phyloP scores from a whole-genome alignment of 2,888 invertebrate species.

The Callinectes sapidus region DNA sequence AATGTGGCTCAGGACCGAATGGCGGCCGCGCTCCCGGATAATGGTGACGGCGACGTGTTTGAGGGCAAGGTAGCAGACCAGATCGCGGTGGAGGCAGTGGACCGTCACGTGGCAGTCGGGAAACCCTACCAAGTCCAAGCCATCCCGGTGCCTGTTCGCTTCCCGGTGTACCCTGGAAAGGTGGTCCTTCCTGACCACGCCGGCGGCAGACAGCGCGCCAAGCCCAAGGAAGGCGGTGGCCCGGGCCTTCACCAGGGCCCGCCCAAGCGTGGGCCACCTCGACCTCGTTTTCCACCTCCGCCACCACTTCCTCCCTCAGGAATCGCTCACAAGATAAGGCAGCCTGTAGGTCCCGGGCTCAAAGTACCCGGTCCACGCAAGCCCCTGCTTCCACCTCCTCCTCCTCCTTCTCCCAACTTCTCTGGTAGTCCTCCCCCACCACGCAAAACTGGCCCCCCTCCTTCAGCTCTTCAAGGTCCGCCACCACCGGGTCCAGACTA shows the following conservation, averaged over 20 bases:
- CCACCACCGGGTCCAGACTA: slow-evolving; percentile 45
- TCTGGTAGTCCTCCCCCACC: slow-evolving; percentile 48
- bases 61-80: slow-evolving; percentile 53
- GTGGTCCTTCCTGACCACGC: slow-evolving; percentile 65
- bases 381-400: slow-evolving; percentile 38
- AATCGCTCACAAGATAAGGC: background rate
- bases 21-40: slow-evolving; percentile 8
- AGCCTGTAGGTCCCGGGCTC: slow-evolving; percentile 14
- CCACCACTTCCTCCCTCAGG: slow-evolving; percentile 48
- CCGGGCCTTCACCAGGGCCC: background rate
- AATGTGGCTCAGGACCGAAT: slow-evolving; percentile 62
- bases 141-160: slow-evolving; percentile 64
- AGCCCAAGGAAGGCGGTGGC: slow-evolving; percentile 44
- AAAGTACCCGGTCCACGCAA: slow-evolving; percentile 34
- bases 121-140: slow-evolving; percentile 44
- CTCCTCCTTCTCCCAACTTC: no score
- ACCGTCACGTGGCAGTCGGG: slow-evolving; percentile 57
- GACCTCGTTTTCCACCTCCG: slow-evolving; percentile 42
- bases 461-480: background rate
- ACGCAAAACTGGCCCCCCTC: slow-evolving; percentile 46
- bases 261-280: slow-evolving; percentile 7
- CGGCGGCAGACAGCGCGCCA: slow-evolving; percentile 30
- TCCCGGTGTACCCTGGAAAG: slow-evolving; percentile 68
- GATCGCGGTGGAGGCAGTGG: slow-evolving; percentile 68
- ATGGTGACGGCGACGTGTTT: background rate